Percentiles rank a stretch among this genome's conserved stretches.
These are phyloP conservation scores for Bubo bubo DNA, from an alignment of 2,113 vertebrate species.

Conservation along the genomic window DNA sequence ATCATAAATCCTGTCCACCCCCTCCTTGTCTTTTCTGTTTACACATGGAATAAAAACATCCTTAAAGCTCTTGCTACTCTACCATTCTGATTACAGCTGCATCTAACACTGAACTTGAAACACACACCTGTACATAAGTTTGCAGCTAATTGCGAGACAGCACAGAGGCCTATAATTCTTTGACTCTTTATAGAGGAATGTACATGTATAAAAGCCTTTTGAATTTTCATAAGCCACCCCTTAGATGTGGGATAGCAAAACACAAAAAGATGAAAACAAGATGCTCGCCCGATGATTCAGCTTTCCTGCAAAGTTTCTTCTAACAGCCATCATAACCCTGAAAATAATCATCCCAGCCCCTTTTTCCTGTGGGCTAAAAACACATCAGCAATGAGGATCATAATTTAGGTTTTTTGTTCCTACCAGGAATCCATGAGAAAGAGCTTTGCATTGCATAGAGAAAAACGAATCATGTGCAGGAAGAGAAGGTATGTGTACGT, in stretches of 20 bases:
- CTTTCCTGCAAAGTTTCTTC: conserved; percentile 48
- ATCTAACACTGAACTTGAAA: background rate
- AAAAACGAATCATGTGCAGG: background rate
- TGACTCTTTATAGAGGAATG: conserved; percentile 31
- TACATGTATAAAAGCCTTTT: conserved; percentile 35
- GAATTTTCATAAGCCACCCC: background rate
- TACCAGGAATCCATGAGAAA: background rate
- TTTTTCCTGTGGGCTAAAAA: conserved; percentile 35
- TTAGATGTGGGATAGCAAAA: conserved; percentile 57
- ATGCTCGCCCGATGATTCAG: conserved; percentile 48
- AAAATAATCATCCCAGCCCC: conserved; percentile 5
- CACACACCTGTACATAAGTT: background rate
- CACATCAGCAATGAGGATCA: background rate
- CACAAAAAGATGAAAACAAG: conserved; percentile 47
- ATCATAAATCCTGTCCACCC: background rate
- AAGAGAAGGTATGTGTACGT: background rate
- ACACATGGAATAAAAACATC: background rate
- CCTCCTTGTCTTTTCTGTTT: background rate
- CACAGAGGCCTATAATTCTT: conserved; percentile 29
- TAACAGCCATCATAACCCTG: background rate
- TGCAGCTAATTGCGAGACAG: background rate
- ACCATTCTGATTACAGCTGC: background rate
- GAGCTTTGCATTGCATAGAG: background rate
- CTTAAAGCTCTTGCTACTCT: background rate
- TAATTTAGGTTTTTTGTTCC: background rate